phyloP scores from a whole-genome alignment of 2,113 vertebrate genomes.

The Gavialis gangeticus region DNA sequence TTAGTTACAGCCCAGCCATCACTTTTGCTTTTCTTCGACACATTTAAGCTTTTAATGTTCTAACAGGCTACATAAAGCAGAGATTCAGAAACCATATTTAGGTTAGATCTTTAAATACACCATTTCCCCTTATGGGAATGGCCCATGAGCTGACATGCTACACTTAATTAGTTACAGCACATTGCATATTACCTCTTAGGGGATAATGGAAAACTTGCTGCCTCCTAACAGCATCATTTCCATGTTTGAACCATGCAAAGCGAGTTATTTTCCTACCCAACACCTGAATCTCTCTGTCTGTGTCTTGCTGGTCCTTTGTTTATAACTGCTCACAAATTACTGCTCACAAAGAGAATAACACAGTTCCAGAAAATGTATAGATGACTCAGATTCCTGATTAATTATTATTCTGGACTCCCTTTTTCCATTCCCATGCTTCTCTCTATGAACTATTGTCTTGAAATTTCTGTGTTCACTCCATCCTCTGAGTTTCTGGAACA shows the following conservation, averaged over 20 bases:
- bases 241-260: neutral
- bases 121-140: accelerated
- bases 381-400: neutral
- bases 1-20: accelerated
- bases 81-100: neutral
- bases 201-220: neutral
- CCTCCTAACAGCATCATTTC: neutral
- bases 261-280: neutral
- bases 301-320: neutral
- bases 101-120: neutral
- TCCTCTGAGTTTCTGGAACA: neutral
- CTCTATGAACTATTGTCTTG: neutral
- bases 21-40: neutral
- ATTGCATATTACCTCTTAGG: neutral
- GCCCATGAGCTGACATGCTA: neutral
- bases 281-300: neutral
- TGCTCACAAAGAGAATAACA: accelerated
- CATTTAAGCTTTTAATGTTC: neutral
- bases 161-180: neutral
- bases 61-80: neutral
- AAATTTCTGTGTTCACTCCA: neutral
- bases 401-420: neutral
- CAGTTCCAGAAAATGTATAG: accelerated
- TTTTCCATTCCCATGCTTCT: neutral
- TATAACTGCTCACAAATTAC: neutral